phyloP scores from a whole-genome alignment of 2,113 vertebrate species.

The Scolopax mira region DNA sequence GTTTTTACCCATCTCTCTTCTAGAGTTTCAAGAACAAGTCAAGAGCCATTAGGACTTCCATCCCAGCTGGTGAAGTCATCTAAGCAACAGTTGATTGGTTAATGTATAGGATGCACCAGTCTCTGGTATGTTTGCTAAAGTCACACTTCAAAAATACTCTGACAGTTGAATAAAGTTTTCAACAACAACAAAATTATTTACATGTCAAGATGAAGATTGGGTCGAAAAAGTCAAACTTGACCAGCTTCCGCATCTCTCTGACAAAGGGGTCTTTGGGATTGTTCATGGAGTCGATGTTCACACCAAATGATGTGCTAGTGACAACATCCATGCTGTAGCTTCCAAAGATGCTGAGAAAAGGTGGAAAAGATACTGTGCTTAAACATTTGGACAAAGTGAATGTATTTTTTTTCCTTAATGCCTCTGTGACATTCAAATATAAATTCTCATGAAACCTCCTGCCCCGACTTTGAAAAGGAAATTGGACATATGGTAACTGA shows the following conservation, averaged over 20 bases:
- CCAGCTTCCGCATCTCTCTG: constrained; percentile 72
- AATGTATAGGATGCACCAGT: neutral
- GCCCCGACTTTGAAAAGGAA: neutral
- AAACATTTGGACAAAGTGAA: neutral
- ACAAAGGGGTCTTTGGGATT: constrained; percentile 85
- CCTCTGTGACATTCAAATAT: neutral
- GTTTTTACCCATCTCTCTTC: neutral
- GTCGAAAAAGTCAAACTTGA: constrained; percentile 70
- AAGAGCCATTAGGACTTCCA: neutral
- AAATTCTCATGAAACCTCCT: neutral
- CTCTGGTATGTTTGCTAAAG: neutral
- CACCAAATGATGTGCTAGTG: constrained; percentile 83
- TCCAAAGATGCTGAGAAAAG: constrained; percentile 78
- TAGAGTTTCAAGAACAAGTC: neutral
- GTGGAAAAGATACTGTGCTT: neutral
- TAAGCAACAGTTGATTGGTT: neutral
- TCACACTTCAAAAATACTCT: neutral
- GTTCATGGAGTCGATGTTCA: constrained; percentile 85
- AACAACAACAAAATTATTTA: constrained; percentile 26
- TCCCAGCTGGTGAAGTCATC: neutral
- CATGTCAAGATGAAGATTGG: constrained; percentile 59
- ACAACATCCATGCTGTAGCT: constrained; percentile 86
- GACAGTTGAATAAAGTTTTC: neutral
- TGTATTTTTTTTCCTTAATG: neutral
- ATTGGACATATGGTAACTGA: neutral